Percentiles rank a stretch among this genome's conserved stretches.
Evolutionary conservation across 2,888 invertebrate species (phyloP).

Genomic region (Luffia ferchaultella): DNA sequence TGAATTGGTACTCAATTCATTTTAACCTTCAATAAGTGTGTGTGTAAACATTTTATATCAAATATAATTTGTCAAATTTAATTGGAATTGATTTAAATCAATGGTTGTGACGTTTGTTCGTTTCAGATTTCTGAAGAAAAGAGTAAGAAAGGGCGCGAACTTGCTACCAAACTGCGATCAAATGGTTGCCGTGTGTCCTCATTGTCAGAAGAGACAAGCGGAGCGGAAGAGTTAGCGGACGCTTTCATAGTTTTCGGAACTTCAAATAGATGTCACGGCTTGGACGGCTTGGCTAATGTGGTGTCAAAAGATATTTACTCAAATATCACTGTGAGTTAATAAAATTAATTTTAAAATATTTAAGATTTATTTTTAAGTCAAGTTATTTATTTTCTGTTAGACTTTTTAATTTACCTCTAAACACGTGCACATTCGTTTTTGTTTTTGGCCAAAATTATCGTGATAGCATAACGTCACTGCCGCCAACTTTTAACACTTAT

Average conservation of each 20-base stretch:
- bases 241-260: conserved; percentile 45
- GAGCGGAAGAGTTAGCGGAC: conserved; percentile 24
- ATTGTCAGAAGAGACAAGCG: conserved; percentile 17
- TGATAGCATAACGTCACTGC: too few species aligned
- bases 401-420: too few species aligned
- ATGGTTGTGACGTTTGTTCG: not conserved
- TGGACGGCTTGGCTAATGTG: conserved; percentile 33
- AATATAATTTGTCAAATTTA: too few species aligned
- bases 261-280: conserved; percentile 24
- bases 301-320: conserved; percentile 41
- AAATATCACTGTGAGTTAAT: conserved; percentile 38
- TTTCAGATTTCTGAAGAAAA: conserved; percentile 42
- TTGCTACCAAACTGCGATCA: conserved; percentile 31
- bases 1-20: not conserved
- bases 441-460: too few species aligned
- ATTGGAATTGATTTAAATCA: conserved; percentile 7
- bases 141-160: conserved; percentile 32
- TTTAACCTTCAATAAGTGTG: not conserved
- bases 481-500: too few species aligned
- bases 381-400: not conserved
- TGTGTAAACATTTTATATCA: conserved; percentile 7
- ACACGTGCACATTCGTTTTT: too few species aligned
- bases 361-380: not conserved
- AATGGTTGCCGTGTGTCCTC: conserved; percentile 34
- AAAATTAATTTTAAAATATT: not conserved